Evolutionary conservation across 1,140 invertebrate genomes (phyloP), one percentile per base, ranked within the genome.

Genomic region (Limonius californicus): DNA sequence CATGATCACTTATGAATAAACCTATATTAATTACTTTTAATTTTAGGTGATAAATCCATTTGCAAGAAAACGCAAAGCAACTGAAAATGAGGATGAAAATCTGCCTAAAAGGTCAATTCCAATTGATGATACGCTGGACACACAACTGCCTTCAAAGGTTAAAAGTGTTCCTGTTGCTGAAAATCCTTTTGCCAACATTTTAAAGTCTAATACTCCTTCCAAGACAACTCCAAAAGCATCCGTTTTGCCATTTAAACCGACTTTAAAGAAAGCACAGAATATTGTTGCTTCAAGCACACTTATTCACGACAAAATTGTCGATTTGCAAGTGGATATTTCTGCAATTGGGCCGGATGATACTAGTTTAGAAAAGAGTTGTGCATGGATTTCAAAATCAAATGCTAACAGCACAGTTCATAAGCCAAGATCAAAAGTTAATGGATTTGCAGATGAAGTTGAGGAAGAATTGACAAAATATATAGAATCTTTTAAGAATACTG

Each of bases 381-480:
- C 9, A 21, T 59, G 58, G 58, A 45, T 53, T 16, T 27, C 57
- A 12, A 59, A 32, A 59, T 4, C 23, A 3, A 27, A 27, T 27
- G 9, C 3, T 27, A 27, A 27, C 9, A 27, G 3, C 3, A 8
- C 19, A 15, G 14, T 16, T 9, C 16, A 55, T 14, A 32, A 54
- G 19, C 14, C 20, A 39, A 20, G 11, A 12, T 15, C 39, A 16
- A 6, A 14, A 0, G 21, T n/a, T 23, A 32, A 12, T 1, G 20
- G 19, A 12, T 21, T 2, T 1, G 15, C 1, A 8, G 30, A 32
- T 12, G 21, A 32, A 12, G 23, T 61, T 14, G 59, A 61, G 11
- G 59, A 61, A 39, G 47, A 35, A 11, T 54, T 61, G 47, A 32
- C 35, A 27, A n/a, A 30, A 8, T 61, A 54, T 54, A 43, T 61